Base-by-base conservation (phyloP, 2,113 vertebrate species). In the Accipiter cooperii region DNA sequence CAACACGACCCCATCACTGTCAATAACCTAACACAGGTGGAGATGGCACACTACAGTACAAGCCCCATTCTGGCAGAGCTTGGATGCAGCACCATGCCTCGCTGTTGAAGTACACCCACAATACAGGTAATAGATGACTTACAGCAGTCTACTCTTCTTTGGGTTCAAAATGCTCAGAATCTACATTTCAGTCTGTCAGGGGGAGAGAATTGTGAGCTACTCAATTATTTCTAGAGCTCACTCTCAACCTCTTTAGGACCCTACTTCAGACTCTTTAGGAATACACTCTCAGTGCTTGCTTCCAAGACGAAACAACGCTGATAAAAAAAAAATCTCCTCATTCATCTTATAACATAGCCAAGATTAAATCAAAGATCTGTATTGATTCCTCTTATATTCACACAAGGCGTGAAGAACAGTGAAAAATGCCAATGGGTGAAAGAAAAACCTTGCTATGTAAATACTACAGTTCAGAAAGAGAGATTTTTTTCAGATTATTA, bases 1-100 rank as follows among this genome's bases (percentile, higher is more conserved):
- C 28, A 17, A 38, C 38, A 10, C 2, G 22, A 44, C 15, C 21
- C 26, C 74, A 13, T 6, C 49, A 6, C 65, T 13, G 21, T 2
- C 51, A 19, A 5, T 3, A 52, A n/a, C 14, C 54, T 13, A 4
- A 2, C 11, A 12, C 5, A 6, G 25, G 60, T 2, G 8, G 42
- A 28, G n/a, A 17, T 2, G 76, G 42, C 49, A 15, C 18, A 15
- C 61, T 2, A 36, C 6, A 2, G 44, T 8, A 51, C 29, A 4
- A 47, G 47, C 21, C 36, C 33, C 0, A 7, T 11, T 13, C 61
- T 6, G 21, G 60, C 42, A 28, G 31, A 47, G 25, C 64, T 2
- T 3, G 40, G 49, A 16, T 4, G 5, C 17, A 5, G 52, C 52
- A 15, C 17, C 25, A 7, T 3, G 13, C 31, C 57, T 8, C 9